phyloP scores from a whole-genome alignment of 2,797 vertebrate genomes.

The Prionace glauca region DNA sequence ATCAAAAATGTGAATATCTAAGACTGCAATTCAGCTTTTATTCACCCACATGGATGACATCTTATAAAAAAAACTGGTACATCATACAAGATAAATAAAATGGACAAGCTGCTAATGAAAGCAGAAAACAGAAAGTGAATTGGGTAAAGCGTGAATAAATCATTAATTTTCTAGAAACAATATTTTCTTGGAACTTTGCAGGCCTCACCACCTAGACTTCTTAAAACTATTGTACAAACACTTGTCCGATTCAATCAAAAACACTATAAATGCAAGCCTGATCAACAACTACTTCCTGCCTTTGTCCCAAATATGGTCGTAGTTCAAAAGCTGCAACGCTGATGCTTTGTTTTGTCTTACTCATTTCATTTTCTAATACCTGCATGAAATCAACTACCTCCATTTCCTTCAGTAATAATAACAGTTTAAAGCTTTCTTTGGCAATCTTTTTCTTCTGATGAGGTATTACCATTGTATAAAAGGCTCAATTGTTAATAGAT shows the following conservation, averaged over 20 bases:
- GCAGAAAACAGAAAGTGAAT: too few species aligned
- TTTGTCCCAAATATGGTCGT: neutral
- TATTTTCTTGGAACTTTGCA: neutral
- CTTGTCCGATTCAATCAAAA: neutral
- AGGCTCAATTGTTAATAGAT: neutral
- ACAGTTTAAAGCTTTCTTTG: neutral
- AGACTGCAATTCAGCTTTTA: neutral
- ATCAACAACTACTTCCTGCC: neutral
- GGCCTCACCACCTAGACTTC: neutral
- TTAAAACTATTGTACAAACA: neutral
- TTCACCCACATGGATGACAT: neutral
- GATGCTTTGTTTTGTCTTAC: neutral
- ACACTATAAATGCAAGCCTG: neutral
- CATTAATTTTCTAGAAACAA: neutral
- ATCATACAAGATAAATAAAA: neutral
- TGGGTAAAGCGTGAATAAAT: neutral
- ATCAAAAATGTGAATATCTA: neutral
- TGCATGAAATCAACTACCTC: neutral
- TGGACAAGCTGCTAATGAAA: neutral
- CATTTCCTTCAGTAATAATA: neutral
- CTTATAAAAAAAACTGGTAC: neutral
- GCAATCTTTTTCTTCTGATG: neutral
- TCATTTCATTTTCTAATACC: neutral
- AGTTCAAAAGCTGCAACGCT: neutral
- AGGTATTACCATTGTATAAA: neutral